Conservation (phyloP, 2,888 invertebrate species). For the Apodemia duryi region DNA sequence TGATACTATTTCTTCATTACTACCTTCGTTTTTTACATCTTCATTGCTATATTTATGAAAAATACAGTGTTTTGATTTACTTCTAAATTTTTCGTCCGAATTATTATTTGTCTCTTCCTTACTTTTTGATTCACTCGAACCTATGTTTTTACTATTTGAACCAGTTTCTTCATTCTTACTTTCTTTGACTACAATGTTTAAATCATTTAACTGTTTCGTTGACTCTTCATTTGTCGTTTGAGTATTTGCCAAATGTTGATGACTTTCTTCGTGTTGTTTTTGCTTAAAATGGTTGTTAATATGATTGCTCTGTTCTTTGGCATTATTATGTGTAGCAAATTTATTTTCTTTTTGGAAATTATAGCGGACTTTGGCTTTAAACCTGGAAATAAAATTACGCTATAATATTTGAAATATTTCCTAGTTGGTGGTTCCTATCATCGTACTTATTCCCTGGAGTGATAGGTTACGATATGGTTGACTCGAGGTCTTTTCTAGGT, state of each 20-base stretch:
- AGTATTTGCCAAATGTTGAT: background rate
- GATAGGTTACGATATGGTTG: too few species aligned
- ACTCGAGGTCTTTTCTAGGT: too few species aligned
- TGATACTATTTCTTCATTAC: background rate
- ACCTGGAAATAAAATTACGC: slow-evolving; percentile 21
- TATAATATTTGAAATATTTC: too few species aligned
- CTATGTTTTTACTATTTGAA: slow-evolving; percentile 1
- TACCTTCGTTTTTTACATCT: slow-evolving; percentile 13
- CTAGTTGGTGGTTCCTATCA: too few species aligned
- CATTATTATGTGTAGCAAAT: background rate
- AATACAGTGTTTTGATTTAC: background rate
- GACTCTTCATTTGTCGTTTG: too few species aligned
- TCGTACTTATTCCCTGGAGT: too few species aligned
- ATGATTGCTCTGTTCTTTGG: too few species aligned
- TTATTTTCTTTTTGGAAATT: slow-evolving; percentile 15
- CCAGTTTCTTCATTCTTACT: background rate
- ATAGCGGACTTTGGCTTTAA: slow-evolving; percentile 27
- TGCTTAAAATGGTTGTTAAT: too few species aligned
- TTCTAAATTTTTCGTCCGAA: slow-evolving; percentile 6
- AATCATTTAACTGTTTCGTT: too few species aligned
- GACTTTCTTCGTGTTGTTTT: slow-evolving; percentile 6
- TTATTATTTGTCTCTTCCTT: slow-evolving; percentile 6
- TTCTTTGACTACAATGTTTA: background rate
- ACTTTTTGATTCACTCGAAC: background rate
- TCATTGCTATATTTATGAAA: background rate